Percentiles rank a stretch among this genome's conserved stretches.
phyloP scores from a whole-genome alignment of 37 sponge, comb jelly and placozoan species.

The Ianthella basta region DNA sequence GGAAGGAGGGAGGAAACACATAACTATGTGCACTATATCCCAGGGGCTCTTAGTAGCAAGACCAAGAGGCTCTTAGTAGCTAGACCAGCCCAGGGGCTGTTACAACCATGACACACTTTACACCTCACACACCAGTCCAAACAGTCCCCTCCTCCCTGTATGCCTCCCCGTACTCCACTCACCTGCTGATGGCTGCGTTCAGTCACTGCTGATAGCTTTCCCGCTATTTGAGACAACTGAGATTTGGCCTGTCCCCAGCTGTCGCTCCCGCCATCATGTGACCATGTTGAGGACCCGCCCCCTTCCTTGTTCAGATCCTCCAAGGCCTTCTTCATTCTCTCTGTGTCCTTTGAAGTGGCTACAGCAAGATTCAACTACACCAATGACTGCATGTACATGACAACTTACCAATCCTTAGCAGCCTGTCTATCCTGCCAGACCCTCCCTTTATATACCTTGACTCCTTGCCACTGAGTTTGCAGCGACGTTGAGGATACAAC shows the following conservation, averaged over 20 bases:
- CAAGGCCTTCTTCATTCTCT: background rate
- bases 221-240: background rate
- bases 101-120: too few species aligned
- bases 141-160: too few species aligned
- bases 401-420: too few species aligned
- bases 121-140: background rate
- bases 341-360: constrained; percentile 8
- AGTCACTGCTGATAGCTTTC: background rate
- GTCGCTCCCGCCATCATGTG: background rate
- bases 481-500: background rate
- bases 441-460: constrained; percentile 3
- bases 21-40: too few species aligned
- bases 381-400: too few species aligned
- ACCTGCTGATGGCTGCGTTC: constrained; percentile 5
- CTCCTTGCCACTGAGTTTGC: background rate
- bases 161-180: too few species aligned
- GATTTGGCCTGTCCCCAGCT: background rate
- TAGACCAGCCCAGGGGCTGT: too few species aligned
- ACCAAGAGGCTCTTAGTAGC: too few species aligned
- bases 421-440: background rate
- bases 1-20: background rate
- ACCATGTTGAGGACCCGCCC: constrained; percentile 14
- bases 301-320: constrained; percentile 4
- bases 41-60: too few species aligned
- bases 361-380: background rate